These are phyloP conservation scores for Delphinus delphis DNA, from an alignment of 2,113 vertebrate genomes.

Conservation along the genomic window DNA sequence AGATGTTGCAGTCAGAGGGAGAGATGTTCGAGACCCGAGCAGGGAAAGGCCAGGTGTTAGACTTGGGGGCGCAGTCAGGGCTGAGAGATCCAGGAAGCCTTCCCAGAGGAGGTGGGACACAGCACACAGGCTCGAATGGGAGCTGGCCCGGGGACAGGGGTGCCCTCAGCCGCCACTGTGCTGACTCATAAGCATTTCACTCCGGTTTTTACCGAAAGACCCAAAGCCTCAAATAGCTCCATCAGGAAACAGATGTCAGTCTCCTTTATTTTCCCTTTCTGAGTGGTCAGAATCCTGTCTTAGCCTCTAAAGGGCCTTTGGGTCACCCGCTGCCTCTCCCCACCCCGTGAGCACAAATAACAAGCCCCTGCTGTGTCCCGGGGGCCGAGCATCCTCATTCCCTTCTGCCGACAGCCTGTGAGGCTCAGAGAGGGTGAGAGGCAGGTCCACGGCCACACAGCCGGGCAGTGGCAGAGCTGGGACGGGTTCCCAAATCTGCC, in stretches of 20 bases:
- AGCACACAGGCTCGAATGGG: too few species aligned
- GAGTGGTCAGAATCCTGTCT: neutral
- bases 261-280: conserved; percentile 39
- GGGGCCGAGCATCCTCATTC: fast-evolving
- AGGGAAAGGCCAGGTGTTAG: neutral
- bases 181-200: conserved; percentile 54
- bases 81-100: neutral
- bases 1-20: neutral
- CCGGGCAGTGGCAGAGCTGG: neutral
- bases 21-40: neutral
- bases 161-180: neutral
- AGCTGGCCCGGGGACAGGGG: neutral
- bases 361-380: too few species aligned
- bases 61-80: fast-evolving
- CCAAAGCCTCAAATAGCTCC: neutral
- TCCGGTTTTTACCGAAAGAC: conserved; percentile 48
- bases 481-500: too few species aligned
- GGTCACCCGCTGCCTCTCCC: fast-evolving
- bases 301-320: neutral
- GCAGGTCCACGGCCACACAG: neutral
- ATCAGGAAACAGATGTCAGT: conserved; percentile 37
- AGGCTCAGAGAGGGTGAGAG: neutral
- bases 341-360: fast-evolving
- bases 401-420: fast-evolving
- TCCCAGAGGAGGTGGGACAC: fast-evolving